Conservation (phyloP, 2,797 vertebrate genomes). For the Eospalax fontanierii region DNA sequence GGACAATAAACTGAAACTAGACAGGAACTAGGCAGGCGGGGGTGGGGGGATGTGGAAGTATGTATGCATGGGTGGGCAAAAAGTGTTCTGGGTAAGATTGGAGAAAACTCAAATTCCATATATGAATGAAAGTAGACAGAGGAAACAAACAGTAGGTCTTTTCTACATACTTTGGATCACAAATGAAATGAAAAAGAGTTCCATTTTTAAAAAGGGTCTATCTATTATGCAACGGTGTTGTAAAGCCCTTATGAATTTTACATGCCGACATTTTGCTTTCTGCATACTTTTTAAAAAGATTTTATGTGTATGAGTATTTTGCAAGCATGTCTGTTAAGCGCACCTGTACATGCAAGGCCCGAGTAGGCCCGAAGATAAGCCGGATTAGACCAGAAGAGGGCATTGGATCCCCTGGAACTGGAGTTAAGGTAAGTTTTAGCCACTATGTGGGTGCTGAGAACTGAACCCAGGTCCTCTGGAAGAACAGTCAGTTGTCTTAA, state of each 20-base stretch:
- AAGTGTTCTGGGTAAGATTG: neutral
- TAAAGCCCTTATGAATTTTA: neutral
- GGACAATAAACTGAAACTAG: neutral
- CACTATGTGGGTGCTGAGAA: too few relatives aligned
- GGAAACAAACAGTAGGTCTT: neutral
- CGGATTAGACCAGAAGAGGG: too few relatives aligned
- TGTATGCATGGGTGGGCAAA: neutral
- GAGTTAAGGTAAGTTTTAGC: too few relatives aligned
- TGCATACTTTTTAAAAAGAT: neutral
- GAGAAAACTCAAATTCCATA: neutral
- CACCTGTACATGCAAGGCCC: too few relatives aligned
- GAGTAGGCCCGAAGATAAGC: too few relatives aligned
- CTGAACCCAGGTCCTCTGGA: too few relatives aligned
- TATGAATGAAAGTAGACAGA: neutral
- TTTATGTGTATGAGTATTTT: too few relatives aligned
- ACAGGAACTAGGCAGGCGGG: neutral
- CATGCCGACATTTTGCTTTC: neutral
- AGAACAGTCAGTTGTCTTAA: too few relatives aligned
- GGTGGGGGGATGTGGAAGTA: neutral
- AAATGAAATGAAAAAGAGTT: neutral
- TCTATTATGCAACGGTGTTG: neutral
- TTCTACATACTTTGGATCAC: neutral
- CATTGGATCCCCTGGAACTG: too few relatives aligned
- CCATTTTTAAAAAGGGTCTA: neutral
- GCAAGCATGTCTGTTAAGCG: too few relatives aligned